Percentiles rank a stretch among this genome's conserved stretches.
Evolutionary conservation across 2,797 vertebrate genomes (phyloP).

Genomic region (Rhabdophis nuchalis): DNA sequence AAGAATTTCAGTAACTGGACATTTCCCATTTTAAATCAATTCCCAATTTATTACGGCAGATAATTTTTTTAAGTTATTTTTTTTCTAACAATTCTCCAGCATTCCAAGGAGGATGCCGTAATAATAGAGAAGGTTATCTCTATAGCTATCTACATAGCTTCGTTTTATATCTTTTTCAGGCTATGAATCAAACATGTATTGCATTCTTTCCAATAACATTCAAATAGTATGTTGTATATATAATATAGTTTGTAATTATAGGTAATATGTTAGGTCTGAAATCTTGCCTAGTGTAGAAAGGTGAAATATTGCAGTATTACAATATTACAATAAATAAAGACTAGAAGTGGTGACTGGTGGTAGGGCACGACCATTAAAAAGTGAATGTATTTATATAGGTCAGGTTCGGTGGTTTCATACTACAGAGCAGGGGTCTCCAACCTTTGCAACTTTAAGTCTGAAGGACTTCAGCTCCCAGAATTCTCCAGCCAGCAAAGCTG

Average conservation of each 20-base stretch:
- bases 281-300: neutral
- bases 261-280: neutral
- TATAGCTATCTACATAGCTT: neutral
- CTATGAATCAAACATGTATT: neutral
- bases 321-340: neutral
- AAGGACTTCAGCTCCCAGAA: no score
- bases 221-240: neutral
- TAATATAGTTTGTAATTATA: conserved; percentile 6
- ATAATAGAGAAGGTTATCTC: neutral
- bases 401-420: neutral
- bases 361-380: neutral
- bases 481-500: no score
- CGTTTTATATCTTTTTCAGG: neutral
- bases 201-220: neutral
- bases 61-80: neutral
- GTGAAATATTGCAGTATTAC: neutral
- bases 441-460: no score
- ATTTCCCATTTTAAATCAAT: neutral
- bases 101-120: neutral
- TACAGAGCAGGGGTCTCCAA: no score
- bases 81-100: neutral
- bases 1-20: neutral
- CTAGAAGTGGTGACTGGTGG: neutral
- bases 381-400: neutral
- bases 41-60: neutral